Conservation (phyloP, 2,113 vertebrate genomes). For the Gavialis gangeticus region DNA sequence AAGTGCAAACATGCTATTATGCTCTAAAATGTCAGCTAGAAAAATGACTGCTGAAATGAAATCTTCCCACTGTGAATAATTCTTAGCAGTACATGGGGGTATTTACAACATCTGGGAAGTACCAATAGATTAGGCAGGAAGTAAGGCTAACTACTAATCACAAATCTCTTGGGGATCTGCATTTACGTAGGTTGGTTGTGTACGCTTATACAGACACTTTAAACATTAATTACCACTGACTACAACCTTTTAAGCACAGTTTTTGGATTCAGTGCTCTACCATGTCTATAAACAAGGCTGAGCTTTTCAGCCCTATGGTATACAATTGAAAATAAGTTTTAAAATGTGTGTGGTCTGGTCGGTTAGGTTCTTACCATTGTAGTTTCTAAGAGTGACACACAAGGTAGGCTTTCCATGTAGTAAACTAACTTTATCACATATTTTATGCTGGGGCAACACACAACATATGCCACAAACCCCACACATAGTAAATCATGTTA, state of each 20-base stretch:
- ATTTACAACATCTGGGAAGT: conserved; percentile 36
- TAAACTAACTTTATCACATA: too few species aligned
- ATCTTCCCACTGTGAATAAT: conserved; percentile 9
- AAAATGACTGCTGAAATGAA: not conserved
- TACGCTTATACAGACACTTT: conserved; percentile 49
- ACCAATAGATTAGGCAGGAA: conserved; percentile 26
- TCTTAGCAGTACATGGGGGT: conserved; percentile 2
- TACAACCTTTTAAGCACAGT: conserved; percentile 28
- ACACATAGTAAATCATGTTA: too few species aligned
- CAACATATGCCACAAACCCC: too few species aligned
- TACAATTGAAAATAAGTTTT: conserved; percentile 2
- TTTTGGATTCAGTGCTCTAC: not conserved
- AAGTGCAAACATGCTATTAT: conserved; percentile 21
- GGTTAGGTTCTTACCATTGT: not conserved
- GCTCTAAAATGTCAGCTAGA: not conserved
- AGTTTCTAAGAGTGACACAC: not conserved
- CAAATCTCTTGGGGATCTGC: conserved; percentile 46
- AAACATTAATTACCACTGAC: conserved; percentile 55
- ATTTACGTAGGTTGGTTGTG: conserved; percentile 65
- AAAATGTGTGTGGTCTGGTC: not conserved
- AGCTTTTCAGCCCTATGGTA: not conserved
- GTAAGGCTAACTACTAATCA: conserved; percentile 56
- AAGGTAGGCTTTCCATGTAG: too few species aligned
- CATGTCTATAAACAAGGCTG: conserved; percentile 8
- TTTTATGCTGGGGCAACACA: too few species aligned